phyloP scores from a whole-genome alignment of 2,888 invertebrate genomes.

The Acrobasis repandana region DNA sequence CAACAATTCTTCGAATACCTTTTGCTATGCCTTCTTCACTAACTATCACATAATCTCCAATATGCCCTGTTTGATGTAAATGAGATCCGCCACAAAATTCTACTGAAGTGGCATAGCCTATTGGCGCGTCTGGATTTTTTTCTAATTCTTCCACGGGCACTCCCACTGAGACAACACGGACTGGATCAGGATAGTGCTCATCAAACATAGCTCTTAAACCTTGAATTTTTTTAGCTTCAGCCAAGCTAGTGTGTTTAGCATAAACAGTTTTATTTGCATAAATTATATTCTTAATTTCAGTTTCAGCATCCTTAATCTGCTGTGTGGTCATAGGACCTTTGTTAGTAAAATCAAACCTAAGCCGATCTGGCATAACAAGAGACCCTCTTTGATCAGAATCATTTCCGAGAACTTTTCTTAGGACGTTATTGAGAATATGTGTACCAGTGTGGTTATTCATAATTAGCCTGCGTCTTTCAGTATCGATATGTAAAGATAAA shows the following conservation, averaged over 20 bases:
- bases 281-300: slow-evolving; percentile 89
- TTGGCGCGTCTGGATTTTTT: slow-evolving; percentile 90
- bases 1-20: slow-evolving; percentile 98
- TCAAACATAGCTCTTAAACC: slow-evolving; percentile 99
- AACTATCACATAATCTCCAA: slow-evolving; percentile 97
- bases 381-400: slow-evolving; percentile 98
- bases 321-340: slow-evolving; percentile 94
- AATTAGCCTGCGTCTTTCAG: slow-evolving; percentile 91
- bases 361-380: slow-evolving; percentile 97
- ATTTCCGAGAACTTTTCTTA: slow-evolving; percentile 93
- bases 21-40: slow-evolving; percentile 99
- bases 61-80: slow-evolving; percentile 94
- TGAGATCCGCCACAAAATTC: slow-evolving; percentile 99
- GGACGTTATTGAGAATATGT: slow-evolving; percentile 96
- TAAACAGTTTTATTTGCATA: slow-evolving; percentile 90
- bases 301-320: slow-evolving; percentile 94
- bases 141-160: slow-evolving; percentile 95
- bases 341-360: slow-evolving; percentile 98
- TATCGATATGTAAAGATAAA: slow-evolving; percentile 91
- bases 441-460: slow-evolving; percentile 99
- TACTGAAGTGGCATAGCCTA: slow-evolving; percentile 93
- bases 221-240: slow-evolving; percentile 94
- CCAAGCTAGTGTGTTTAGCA: slow-evolving; percentile 92
- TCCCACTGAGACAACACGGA: slow-evolving; percentile 96
- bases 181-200: slow-evolving; percentile 99